Evolutionary conservation across 2,888 invertebrate genomes (phyloP), one percentile per base, ranked within the genome.

Genomic region (Panopea generosa): DNA sequence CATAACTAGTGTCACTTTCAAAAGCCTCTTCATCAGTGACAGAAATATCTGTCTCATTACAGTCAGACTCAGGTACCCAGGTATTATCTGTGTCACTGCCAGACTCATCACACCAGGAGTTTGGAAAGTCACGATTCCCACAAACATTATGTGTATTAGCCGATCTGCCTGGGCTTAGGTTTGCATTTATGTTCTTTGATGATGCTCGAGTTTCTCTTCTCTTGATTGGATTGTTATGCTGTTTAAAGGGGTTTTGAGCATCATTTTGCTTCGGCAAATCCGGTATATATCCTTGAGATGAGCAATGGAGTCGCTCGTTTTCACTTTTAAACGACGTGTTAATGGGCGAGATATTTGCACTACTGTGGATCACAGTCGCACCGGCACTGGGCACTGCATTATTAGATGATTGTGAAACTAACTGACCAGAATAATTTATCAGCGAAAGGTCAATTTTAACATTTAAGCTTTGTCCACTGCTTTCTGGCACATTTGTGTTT

Each of bases 1-100:
- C 86, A 53, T 84, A 86, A 49, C 84, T 84, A 55, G 83, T 80
- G 33, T 84, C 85, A 16, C 66, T 75, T 24, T 78, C 82, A 40
- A 65, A 63, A 6, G 73, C 84, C n/a, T 73, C 83, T 47, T 83
- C 78, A 45, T 82, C 74, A 14, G 72, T 70, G 7, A 72, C 56
- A 16, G 65, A 68, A 6, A 71, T 73, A 57, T 84, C 84, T 2
- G 75, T 62, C 14, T 68, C 66, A 20, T 56, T 56, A 11, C 69
- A 63, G 1, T 70, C 74, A 16, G 69, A 65, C 9, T 57, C 74
- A 1, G 84, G 82, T 22, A 66, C 72, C 78, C 78, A 82, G 0
- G 80, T 74, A 6, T 74, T 59, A 52, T 82, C 84, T 0, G 81
- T 68, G 20, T 67, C 73, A 56, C 65, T 74, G 45, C 77, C 81